Percentiles rank a stretch among this genome's conserved stretches.
Evolutionary conservation across 92 coral and sea anemone species (phyloP).

Genomic region (Heteractis magnifica): DNA sequence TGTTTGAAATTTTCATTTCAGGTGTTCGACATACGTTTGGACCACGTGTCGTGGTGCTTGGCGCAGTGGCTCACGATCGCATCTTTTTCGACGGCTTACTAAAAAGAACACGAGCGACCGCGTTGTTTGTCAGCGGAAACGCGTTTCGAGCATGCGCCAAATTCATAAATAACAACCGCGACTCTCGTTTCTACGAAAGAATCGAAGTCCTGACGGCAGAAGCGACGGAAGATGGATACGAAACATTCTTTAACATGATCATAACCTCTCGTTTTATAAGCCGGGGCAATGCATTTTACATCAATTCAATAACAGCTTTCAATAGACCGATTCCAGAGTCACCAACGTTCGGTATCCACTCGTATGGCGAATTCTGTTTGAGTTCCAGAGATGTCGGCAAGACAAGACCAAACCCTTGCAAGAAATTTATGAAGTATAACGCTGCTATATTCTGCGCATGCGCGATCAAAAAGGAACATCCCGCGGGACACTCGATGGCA

Average conservation of each 20-base stretch:
- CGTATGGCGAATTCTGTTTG: conserved; percentile 93
- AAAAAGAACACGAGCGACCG: conserved; percentile 80
- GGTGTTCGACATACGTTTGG: conserved; percentile 91
- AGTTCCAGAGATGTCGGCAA: conserved; percentile 64
- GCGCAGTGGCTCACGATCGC: conserved; percentile 98
- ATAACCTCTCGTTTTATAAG: conserved; percentile 92
- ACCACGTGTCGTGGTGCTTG: conserved; percentile 77
- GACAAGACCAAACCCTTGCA: conserved; percentile 65
- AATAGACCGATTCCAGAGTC: conserved; percentile 59
- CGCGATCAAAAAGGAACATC: conserved; percentile 44
- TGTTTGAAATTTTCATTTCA: conserved; percentile 2
- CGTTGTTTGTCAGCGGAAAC: conserved; percentile 74
- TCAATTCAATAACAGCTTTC: conserved; percentile 86
- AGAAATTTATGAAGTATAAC: conserved; percentile 78
- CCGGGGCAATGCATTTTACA: conserved; percentile 90
- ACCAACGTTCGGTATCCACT: conserved; percentile 80
- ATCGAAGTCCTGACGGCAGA: conserved; percentile 69
- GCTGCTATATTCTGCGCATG: conserved; percentile 88
- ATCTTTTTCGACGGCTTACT: conserved; percentile 90
- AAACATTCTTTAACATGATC: conserved; percentile 67
- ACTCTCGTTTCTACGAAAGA: conserved; percentile 75
- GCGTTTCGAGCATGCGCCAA: conserved; percentile 92
- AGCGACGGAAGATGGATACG: conserved; percentile 53
- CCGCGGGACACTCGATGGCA: background rate
- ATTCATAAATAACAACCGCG: conserved; percentile 68